Evolutionary conservation across 2,113 vertebrate species (phyloP), one percentile per base, ranked within the genome.

Genomic region (Dipodomys stephensi): DNA sequence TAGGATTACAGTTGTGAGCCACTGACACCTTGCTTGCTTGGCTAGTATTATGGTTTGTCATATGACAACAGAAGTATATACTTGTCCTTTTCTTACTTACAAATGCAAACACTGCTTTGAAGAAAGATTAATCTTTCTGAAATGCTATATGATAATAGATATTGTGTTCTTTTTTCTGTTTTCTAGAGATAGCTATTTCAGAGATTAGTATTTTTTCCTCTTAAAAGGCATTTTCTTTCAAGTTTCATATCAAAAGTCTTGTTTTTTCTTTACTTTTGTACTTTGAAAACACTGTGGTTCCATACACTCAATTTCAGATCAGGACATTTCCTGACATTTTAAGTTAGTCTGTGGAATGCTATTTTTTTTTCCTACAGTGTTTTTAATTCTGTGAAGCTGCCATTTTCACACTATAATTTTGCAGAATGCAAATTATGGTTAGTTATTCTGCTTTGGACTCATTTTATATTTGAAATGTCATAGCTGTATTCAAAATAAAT

Each of bases 341-440:
- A 93, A 93, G 69, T 95, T 97, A 94, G 90, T 91, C 90, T 87
- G 95, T 96, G 64, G 73, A 97, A 95, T 95, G 90, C 83, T 98
- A 94, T 96, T 96, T 97, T 97, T 97, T 20, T 97, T 96, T n/a
- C n/a, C 93, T 82, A 1, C 20, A 71, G 64, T 97, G 93, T 97
- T 98, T 97, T 64, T 97, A 86, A 98, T 97, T 97, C 95, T 96
- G 67, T 93, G 80, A 97, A 97, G 97, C 93, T 98, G 97, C 96
- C 97, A 97, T 97, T 98, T 98, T 98, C 97, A 97, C 97, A 98
- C 97, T 97, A 94, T 97, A 97, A 98, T 96, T 97, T 97, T 73
- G 88, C 96, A 97, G 97, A 97, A 96, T 92, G 90, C 97, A 97
- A 96, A 97, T 97, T 97, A 89, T 96, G 94, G 95, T 98, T 98